Conservation (phyloP, 1,140 invertebrate genomes). For the Trypoxylus dichotomus region DNA sequence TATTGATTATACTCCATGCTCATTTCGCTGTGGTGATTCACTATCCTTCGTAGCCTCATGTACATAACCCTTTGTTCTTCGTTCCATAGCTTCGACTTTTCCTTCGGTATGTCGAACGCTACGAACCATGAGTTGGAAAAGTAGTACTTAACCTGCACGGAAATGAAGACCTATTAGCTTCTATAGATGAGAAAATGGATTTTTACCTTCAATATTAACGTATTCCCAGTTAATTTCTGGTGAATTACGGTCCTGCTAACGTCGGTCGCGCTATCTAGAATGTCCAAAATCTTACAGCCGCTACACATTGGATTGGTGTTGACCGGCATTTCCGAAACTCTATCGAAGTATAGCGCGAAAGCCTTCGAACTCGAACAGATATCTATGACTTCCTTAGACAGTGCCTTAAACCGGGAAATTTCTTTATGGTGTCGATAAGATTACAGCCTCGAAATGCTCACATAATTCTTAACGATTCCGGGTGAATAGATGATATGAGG, state of each 20-base stretch:
- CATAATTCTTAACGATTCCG: constrained; percentile 43
- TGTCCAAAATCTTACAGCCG: constrained; percentile 46
- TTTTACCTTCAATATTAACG: not conserved
- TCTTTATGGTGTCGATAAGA: constrained; percentile 31
- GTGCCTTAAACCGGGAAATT: constrained; percentile 6
- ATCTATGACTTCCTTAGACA: constrained; percentile 41
- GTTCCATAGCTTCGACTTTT: constrained; percentile 25
- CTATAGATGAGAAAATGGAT: too few species aligned
- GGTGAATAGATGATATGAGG: constrained; percentile 42
- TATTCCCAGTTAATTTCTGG: constrained; percentile 22
- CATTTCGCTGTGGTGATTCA: constrained; percentile 22
- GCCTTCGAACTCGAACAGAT: constrained; percentile 43
- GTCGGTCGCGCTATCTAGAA: constrained; percentile 42
- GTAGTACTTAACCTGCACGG: not conserved
- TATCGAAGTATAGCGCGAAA: constrained; percentile 47
- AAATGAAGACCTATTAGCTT: not conserved
- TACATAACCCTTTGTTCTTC: constrained; percentile 25
- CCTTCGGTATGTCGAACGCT: constrained; percentile 19
- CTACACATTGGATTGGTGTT: constrained; percentile 35
- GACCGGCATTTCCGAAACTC: constrained; percentile 40
- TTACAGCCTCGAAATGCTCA: constrained; percentile 31
- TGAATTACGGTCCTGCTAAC: constrained; percentile 10
- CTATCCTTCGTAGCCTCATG: constrained; percentile 22
- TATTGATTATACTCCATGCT: constrained; percentile 25
- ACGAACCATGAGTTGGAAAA: constrained; percentile 25